Base-by-base conservation (phyloP, 2,888 invertebrate genomes). In the Gastrophysa polygoni region DNA sequence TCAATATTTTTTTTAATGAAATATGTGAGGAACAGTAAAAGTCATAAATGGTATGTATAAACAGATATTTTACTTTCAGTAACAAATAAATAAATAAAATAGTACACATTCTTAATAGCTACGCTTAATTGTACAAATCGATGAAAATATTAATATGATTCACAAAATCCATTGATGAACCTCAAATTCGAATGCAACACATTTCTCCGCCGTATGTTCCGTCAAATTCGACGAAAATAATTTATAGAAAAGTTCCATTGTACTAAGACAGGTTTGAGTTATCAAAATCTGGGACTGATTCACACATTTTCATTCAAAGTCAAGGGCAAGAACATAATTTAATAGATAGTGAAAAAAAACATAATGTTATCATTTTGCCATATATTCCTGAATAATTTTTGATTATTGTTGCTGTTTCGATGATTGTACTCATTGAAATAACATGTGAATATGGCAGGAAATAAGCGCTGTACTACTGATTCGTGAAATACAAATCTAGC, bases 31-130 rank as follows among this genome's bases (percentile, higher is more conserved):
- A 5, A 24, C 24, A 24, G 24, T 24, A 24, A 5, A 24, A 32
- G 29, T 10, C 14, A 38, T n/a, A 38, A 51, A 61, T 32, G 34
- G n/a, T 14, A 57, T 55, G 54, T 62, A 62, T 66, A 63, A 61
- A 66, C 63, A 66, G 63, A 61, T 64, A 59, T 58, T 61, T 61
- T 64, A 58, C 54, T 34, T 57, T 49, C 58, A 57, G 29, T 59
- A 64, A 67, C 64, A 67, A 66, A 67, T 67, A 67, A 67, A 67
- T 67, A 66, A 66, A 66, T 63, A 62, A 64, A 67, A 66, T 63
- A 59, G 62, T 64, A 64, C 64, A 67, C 61, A 60, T 29, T 54
- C 57, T 61, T 63, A 61, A 34, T 28, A 29, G 43, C 49, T 52
- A 59, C 44, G 47, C 58, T 49, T 62, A 58, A 17, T 61, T 57